These are phyloP conservation scores for Xylophagus ater DNA, from an alignment of 2,888 invertebrate genomes.

Conservation along the genomic window DNA sequence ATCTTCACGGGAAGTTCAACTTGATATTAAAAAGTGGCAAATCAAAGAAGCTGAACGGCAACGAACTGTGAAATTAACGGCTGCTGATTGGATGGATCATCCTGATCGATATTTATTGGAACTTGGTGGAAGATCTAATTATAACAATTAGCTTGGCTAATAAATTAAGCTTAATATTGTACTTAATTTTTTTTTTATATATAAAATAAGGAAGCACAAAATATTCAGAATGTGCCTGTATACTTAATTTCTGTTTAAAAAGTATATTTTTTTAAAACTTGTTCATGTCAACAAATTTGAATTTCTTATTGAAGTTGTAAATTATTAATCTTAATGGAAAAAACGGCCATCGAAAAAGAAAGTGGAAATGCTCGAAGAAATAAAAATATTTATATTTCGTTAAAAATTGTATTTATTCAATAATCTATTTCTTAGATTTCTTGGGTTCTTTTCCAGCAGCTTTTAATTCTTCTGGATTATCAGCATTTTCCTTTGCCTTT, in stretches of 20 bases:
- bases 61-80: slow-evolving; percentile 71
- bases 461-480: slow-evolving; percentile 80
- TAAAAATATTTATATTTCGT: no score
- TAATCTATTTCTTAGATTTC: no score
- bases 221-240: no score
- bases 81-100: slow-evolving; percentile 90
- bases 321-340: no score
- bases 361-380: no score
- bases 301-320: no score
- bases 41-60: slow-evolving; percentile 79
- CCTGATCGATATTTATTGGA: slow-evolving; percentile 87
- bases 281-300: no score
- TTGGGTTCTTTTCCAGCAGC: slow-evolving; percentile 55
- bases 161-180: slow-evolving; percentile 7
- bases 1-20: slow-evolving; percentile 66
- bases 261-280: no score
- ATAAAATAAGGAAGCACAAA: no score
- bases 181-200: slow-evolving; percentile 3
- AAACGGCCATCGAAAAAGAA: no score
- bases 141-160: slow-evolving; percentile 53
- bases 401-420: no score
- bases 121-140: slow-evolving; percentile 72
- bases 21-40: slow-evolving; percentile 86
- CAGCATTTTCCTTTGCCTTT: slow-evolving; percentile 89
- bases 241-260: no score